These are phyloP conservation scores for Myocastor coypus DNA, from an alignment of 2,113 vertebrate genomes.

Conservation along the genomic window DNA sequence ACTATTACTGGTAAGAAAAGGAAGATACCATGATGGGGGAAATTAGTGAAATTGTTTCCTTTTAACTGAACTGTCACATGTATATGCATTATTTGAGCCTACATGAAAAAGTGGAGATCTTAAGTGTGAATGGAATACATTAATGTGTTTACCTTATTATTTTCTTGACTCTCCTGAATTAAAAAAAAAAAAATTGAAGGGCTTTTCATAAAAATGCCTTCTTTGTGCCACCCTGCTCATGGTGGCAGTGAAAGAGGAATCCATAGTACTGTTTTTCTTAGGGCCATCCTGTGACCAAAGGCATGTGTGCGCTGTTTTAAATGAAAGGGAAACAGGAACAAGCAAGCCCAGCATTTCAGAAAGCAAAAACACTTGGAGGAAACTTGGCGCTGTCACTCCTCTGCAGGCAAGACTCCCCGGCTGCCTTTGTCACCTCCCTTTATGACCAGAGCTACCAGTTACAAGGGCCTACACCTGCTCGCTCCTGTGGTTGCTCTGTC, in stretches of 20 bases:
- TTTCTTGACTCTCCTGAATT: conserved; percentile 9
- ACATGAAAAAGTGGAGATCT: conserved; percentile 18
- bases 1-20: neutral
- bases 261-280: neutral
- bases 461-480: neutral
- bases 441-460: neutral
- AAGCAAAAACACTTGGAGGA: neutral
- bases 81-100: neutral
- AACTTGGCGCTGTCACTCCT: neutral
- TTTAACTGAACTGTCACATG: neutral
- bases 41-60: neutral
- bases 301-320: neutral
- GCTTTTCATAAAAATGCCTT: neutral
- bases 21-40: neutral
- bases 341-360: neutral
- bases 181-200: neutral
- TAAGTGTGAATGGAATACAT: neutral
- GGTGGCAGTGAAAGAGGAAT: neutral
- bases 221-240: neutral
- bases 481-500: neutral
- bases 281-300: neutral
- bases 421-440: neutral
- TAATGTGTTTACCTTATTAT: neutral
- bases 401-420: neutral
- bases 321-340: neutral